These are phyloP conservation scores for Cygnus buccinator DNA, from an alignment of 2,113 vertebrate species.

Conservation along the genomic window DNA sequence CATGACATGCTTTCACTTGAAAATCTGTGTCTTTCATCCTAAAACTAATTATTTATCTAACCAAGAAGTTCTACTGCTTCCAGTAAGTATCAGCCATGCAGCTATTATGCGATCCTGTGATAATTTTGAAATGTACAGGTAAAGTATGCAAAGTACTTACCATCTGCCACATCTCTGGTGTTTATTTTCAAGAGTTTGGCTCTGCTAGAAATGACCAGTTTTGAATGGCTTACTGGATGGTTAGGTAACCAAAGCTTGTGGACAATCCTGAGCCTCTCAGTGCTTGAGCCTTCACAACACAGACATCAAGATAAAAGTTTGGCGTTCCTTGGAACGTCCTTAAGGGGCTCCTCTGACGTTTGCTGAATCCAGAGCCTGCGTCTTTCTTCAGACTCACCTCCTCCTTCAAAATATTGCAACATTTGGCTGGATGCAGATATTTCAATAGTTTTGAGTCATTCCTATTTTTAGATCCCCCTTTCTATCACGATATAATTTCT, in stretches of 20 bases:
- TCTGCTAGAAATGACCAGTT: not conserved
- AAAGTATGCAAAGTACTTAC: not conserved
- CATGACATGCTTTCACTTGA: not conserved
- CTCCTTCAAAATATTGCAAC: not conserved
- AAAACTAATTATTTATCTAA: not conserved
- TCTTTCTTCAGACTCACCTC: rapidly evolving
- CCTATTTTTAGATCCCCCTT: not conserved
- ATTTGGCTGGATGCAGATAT: not conserved
- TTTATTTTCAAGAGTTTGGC: not conserved
- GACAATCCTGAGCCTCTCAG: not conserved
- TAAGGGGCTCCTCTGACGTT: rapidly evolving
- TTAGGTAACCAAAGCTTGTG: not conserved
- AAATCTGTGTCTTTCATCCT: not conserved
- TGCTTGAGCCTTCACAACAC: not conserved
- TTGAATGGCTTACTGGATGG: not conserved
- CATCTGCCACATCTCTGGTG: not conserved
- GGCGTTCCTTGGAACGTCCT: not conserved
- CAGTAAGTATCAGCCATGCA: not conserved
- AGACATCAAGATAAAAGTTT: not conserved
- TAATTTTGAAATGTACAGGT: not conserved
- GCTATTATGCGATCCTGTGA: not conserved
- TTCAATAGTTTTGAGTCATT: not conserved
- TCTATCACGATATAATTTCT: not conserved
- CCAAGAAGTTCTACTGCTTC: not conserved
- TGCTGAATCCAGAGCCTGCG: rapidly evolving